Conservation (phyloP, 1,140 invertebrate species). For the Bombus soroeensis region DNA sequence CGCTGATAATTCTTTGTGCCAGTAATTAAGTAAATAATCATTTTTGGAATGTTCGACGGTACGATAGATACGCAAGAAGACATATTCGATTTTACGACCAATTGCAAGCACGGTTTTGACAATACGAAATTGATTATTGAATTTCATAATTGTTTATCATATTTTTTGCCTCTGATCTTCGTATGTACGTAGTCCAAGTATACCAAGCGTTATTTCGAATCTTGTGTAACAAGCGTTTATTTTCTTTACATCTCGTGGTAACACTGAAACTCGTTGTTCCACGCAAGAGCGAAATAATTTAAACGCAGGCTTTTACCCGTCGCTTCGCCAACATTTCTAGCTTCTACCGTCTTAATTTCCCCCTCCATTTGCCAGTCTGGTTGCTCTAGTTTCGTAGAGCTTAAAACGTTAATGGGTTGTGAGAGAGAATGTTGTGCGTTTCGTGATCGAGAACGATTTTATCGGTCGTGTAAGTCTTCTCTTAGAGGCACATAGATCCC, state of each 20-base stretch:
- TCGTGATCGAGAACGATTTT: not conserved
- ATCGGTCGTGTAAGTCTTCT: not conserved
- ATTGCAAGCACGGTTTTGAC: not conserved
- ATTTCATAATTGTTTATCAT: not conserved
- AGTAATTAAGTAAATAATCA: too few relatives aligned
- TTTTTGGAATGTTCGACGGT: not conserved
- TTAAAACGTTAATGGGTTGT: not conserved
- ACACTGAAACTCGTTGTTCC: too few relatives aligned
- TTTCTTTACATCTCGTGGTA: slow-evolving; percentile 5
- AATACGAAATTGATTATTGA: not conserved
- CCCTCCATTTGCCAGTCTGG: too few relatives aligned
- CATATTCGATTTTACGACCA: not conserved
- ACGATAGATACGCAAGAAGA: too few relatives aligned
- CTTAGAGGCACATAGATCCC: not conserved
- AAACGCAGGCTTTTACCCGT: not conserved
- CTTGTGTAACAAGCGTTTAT: slow-evolving; percentile 3
- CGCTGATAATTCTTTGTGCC: too few relatives aligned
- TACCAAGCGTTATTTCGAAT: not conserved
- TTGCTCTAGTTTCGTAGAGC: not conserved
- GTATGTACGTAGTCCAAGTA: not conserved
- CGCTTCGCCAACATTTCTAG: not conserved
- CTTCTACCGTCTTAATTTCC: not conserved
- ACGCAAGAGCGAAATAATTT: not conserved
- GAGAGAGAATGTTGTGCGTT: not conserved
- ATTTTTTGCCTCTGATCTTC: not conserved